Percentiles rank a stretch among this genome's conserved stretches.
phyloP scores from a whole-genome alignment of 2,113 vertebrate species.

The Platycercus adscitus region DNA sequence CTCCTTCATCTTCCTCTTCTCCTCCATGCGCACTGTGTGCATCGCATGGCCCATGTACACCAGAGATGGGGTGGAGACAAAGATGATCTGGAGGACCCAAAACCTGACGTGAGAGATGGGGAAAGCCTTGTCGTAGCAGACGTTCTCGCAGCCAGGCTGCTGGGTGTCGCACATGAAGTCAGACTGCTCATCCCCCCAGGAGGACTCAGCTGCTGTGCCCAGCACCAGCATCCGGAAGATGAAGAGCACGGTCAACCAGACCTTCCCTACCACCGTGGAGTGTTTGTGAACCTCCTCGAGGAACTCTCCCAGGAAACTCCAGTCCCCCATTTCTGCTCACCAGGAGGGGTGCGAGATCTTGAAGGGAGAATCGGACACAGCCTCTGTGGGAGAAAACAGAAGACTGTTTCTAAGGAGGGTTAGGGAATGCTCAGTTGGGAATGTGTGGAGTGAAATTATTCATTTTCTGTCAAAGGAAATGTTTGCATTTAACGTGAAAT shows the following conservation, averaged over 20 bases:
- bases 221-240: constrained; percentile 98
- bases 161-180: constrained; percentile 93
- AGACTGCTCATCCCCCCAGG: constrained; percentile 95
- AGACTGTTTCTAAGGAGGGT: not conserved
- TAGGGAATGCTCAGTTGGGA: not conserved
- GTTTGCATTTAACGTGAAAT: not conserved
- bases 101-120: constrained; percentile 97
- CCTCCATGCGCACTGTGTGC: constrained; percentile 89
- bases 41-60: constrained; percentile 96
- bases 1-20: constrained; percentile 82
- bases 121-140: constrained; percentile 96
- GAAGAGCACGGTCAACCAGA: constrained; percentile 95
- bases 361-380: not conserved
- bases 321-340: constrained; percentile 89
- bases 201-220: constrained; percentile 93
- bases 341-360: not conserved
- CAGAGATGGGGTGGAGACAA: constrained; percentile 94
- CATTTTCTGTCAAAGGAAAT: not conserved
- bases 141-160: constrained; percentile 94
- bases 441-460: not conserved
- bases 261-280: constrained; percentile 95
- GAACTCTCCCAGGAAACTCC: constrained; percentile 95
- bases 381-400: constrained; percentile 36
- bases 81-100: constrained; percentile 97
- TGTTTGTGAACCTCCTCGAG: constrained; percentile 97